Conservation (phyloP, 2,797 vertebrate species). For the Lemur catta region DNA sequence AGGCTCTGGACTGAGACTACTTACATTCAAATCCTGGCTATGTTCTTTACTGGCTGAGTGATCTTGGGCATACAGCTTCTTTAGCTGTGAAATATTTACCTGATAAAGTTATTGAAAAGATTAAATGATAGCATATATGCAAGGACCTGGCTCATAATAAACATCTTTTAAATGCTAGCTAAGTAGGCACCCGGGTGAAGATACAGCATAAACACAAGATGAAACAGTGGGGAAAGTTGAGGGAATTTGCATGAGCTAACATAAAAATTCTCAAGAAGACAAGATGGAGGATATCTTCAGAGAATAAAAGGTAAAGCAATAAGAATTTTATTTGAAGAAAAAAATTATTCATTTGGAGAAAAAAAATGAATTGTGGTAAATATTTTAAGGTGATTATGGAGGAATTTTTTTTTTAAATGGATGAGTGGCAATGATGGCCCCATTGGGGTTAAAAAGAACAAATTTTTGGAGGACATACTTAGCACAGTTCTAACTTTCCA, state of each 20-base stretch:
- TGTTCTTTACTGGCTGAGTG: background rate
- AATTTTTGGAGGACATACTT: background rate
- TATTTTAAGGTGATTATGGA: background rate
- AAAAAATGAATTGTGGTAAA: background rate
- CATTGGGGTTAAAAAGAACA: background rate
- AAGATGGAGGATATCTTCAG: background rate
- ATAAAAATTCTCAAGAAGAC: background rate
- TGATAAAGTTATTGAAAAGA: background rate
- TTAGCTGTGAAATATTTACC: background rate
- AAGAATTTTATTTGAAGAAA: background rate
- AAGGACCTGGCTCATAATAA: background rate
- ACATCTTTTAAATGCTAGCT: background rate
- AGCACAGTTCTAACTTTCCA: background rate
- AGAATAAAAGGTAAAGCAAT: background rate
- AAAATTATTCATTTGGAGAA: background rate
- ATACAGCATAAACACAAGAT: background rate
- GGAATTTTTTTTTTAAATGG: background rate
- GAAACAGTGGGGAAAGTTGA: background rate
- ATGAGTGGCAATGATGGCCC: background rate
- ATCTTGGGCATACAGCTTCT: background rate
- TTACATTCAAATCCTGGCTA: background rate
- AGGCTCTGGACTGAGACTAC: background rate
- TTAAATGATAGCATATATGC: background rate
- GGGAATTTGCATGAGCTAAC: background rate
- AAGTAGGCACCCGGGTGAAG: background rate